Evolutionary conservation across 1,140 invertebrate species (phyloP).

Genomic region (Globodera rostochiensis): DNA sequence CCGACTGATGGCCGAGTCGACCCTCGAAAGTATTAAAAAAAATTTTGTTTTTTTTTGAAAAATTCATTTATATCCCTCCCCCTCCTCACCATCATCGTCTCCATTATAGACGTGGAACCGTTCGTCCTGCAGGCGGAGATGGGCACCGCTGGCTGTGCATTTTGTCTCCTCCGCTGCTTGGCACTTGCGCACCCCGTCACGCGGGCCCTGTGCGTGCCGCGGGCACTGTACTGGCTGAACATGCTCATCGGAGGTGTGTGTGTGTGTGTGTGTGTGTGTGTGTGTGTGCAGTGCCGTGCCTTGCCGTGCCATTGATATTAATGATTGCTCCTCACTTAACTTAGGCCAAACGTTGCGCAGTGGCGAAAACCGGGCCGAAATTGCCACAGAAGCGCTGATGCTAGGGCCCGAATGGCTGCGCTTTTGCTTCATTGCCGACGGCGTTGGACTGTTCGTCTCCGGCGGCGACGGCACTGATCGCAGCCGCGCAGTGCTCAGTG

Average conservation of each 20-base stretch:
- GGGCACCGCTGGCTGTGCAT: constrained; percentile 50
- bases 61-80: neutral
- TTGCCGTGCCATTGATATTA: neutral
- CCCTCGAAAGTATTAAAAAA: constrained; percentile 44
- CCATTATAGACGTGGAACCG: constrained; percentile 54
- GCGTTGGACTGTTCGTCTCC: neutral
- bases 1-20: constrained; percentile 31
- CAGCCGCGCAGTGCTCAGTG: too few relatives aligned
- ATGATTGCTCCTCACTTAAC: constrained; percentile 15
- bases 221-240: constrained; percentile 54
- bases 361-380: constrained; percentile 45
- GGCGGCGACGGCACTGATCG: too few relatives aligned
- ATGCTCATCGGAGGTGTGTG: constrained; percentile 46
- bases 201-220: constrained; percentile 16
- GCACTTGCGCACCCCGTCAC: constrained; percentile 14
- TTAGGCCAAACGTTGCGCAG: constrained; percentile 49
- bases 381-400: constrained; percentile 44
- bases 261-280: neutral
- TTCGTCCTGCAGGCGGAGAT: constrained; percentile 61
- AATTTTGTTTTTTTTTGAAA: too few relatives aligned
- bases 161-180: constrained; percentile 40
- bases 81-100: neutral
- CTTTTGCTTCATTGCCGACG: constrained; percentile 22
- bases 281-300: constrained; percentile 7
- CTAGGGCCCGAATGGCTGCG: constrained; percentile 46